These are phyloP conservation scores for Phalacrocorax carbo DNA, from an alignment of 2,113 vertebrate genomes.

Conservation along the genomic window DNA sequence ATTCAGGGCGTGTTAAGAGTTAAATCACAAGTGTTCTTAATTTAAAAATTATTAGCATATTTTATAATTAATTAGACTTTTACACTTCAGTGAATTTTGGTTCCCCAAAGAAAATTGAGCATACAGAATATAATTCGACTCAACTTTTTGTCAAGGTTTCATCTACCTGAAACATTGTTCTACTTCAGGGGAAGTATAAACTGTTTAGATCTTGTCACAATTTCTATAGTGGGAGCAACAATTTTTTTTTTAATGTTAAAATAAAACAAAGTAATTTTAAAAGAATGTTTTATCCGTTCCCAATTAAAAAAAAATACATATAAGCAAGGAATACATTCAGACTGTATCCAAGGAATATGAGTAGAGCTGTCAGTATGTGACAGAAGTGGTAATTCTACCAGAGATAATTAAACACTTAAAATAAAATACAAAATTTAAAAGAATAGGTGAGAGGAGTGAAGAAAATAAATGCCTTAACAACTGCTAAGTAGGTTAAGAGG, in stretches of 20 bases:
- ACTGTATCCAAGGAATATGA: neutral
- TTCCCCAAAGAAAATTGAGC: conserved; percentile 77
- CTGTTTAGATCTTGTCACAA: conserved; percentile 42
- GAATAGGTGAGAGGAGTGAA: neutral
- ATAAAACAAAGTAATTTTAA: neutral
- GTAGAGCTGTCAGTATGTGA: neutral
- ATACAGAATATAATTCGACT: conserved; percentile 79
- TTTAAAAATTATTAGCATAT: conserved; percentile 79
- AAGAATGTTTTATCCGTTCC: neutral
- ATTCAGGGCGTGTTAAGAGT: conserved; percentile 48
- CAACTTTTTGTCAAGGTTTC: conserved; percentile 78
- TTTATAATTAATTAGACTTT: conserved; percentile 82
- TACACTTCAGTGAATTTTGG: conserved; percentile 72
- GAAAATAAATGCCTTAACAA: neutral
- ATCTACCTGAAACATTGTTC: conserved; percentile 74
- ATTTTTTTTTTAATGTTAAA: conserved; percentile 3
- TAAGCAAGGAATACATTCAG: neutral
- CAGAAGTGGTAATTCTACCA: neutral
- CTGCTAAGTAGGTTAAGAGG: neutral
- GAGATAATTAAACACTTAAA: neutral
- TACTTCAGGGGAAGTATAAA: conserved; percentile 66
- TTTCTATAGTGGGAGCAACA: neutral
- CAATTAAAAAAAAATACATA: neutral
- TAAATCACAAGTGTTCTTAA: conserved; percentile 75
- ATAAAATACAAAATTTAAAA: neutral